Base-by-base conservation (phyloP, 2,888 invertebrate genomes). In the Scrobipalpa costella region DNA sequence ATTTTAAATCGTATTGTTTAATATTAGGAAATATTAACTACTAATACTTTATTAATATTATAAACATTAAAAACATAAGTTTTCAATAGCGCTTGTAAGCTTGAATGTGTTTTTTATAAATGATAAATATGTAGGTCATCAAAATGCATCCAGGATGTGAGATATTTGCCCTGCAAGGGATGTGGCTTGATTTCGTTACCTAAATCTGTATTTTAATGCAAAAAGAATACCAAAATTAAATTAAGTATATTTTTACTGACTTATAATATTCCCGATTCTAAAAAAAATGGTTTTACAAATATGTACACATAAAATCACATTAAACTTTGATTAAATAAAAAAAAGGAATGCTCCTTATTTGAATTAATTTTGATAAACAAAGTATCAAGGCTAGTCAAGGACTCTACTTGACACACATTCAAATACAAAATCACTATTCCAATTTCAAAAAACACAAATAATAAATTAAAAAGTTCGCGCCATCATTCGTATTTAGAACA, bases 401-500 rank as follows among this genome's bases (percentile, higher is more conserved):
- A 47, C 38, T 40, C 13, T 13, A 40, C 40, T 40, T n/a, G 11
- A 47, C 17, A 47, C 13, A n/a, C n/a, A n/a, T 15, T 15, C 15
- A 17, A 19, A 49, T n/a, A 17, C 9, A 19, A 49, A 9, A 19
- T n/a, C n/a, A 19, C 15, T 19, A 15, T 49, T 19, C 19, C 2
- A 49, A n/a, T 49, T 19, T 3, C 19, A 49, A 17, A 49, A 5
- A 17, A 17, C 49, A n/a, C n/a, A n/a, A n/a, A n/a, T n/a, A n/a
- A n/a, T 8, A 49, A 11, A 49, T 49, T 49, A 11, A 49, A 49
- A 49, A 49, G 19, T 49, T 17, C 17, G 9, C 49, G 13, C 3
- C 40, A 68, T 67, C 70, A 69, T n/a, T n/a, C n/a, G 67, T 71
- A 70, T 68, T 69, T 69, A 69, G 71, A 8, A 11, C 19, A 17